Evolutionary conservation across 2,797 vertebrate species (phyloP), one percentile per base, ranked within the genome.

Genomic region (Ispidina picta): DNA sequence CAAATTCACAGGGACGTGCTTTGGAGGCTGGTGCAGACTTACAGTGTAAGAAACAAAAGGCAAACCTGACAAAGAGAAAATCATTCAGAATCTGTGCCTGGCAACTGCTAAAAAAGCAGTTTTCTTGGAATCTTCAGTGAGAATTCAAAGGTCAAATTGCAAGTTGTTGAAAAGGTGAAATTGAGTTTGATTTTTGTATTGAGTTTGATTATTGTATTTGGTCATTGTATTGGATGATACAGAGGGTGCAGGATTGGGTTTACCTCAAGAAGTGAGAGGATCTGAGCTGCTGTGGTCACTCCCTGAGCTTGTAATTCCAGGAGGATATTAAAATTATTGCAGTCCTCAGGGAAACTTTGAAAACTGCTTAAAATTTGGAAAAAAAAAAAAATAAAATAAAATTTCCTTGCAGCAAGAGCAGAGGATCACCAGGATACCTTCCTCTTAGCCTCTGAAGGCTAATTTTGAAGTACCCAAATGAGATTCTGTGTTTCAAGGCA

Each of bases 81-180:
- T 10, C 33, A 16, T 11, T 62, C 55, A 3, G 17, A 0, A 0
- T 37, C 28, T 2, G 1, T 8, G 52, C 4, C 29, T 37, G 7
- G 4, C 8, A 48, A 6, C 5, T 44, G 8, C 31, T n/a, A 21
- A 29, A 18, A 68, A 75, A 10, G 7, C 71, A 69, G 46, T 26
- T 23, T 62, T 75, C 12, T 37, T 58, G 39, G 43, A 55, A 46
- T 5, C 17, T 74, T 22, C 33, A 5, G 16, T 5, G 14, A 0
- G 3, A 87, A 77, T 71, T 77, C 51, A 62, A 49, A 68, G 37
- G 18, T 7, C 8, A 77, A 80, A 71, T 11, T 49, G 4, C n/a
- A 29, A 23, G 19, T 29, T n/a, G 21, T 60, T 56, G 37, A 59
- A 76, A 29, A 70, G 5, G 26, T 46, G 19, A 10, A 59, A 25